Base-by-base conservation (phyloP, 2,888 invertebrate species). In the Eutolmus rufibarbis region DNA sequence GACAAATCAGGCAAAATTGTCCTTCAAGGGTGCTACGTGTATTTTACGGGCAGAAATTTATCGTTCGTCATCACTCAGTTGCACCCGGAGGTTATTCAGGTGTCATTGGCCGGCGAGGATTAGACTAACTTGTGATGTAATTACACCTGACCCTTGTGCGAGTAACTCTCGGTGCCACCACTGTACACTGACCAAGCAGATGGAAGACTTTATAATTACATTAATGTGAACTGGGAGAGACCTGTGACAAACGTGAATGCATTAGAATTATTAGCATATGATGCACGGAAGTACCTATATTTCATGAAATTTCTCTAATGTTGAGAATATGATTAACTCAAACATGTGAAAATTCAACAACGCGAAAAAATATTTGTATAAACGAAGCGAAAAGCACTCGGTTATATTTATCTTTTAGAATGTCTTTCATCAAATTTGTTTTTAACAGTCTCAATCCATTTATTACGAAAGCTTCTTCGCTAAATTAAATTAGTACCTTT, bases 1-100 rank as follows among this genome's bases (percentile, higher is more conserved):
- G 14, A 56, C 81, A 81, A 51, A 81, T 81, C 81, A 81, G 56
- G 56, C 31, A 81, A 81, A 51, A 51, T 81, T 81, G 81, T 56
- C 81, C 81, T 46, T 81, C 34, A 81, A 81, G 81, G 51, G 81
- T 28, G 28, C n/a, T 23, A 4, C 43, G 43, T 14, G 5, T 46
- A 34, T 56, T 81, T 81, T 81, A 43, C 23, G 16, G 81, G 51
- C 56, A 16, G 31, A 56, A 81, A 81, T 81, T 81, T 81, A 81
- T 81, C 46, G 81, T 31, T 81, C 56, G 34, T 56, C 81, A 81
- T 81, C 81, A 81, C 34, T 81, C 81, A 81, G 81, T 7, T 81
- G 56, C 81, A 81, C 51, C 28, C 56, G 81, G 51, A 81, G 56
- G 51, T 28, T 81, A 81, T 56, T 31, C 81, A 81, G 81, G 81